Evolutionary conservation across 2,113 vertebrate genomes (phyloP).

Genomic region (Prietella phreatophila): DNA sequence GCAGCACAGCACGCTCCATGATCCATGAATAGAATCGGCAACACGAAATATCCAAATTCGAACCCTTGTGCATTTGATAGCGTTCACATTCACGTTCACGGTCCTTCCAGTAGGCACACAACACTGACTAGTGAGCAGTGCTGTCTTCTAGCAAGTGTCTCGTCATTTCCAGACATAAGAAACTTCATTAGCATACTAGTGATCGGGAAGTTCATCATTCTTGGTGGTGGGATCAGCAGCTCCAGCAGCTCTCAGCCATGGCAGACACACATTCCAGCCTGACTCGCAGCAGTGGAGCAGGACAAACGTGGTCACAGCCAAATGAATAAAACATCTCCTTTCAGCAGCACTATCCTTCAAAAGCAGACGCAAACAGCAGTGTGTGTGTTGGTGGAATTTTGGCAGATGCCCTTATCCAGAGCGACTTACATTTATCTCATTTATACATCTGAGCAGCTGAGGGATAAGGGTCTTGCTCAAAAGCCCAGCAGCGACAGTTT

Average conservation of each 20-base stretch:
- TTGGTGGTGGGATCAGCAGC: conserved; percentile 26
- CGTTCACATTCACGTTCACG: not conserved
- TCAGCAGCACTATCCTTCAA: conserved; percentile 1
- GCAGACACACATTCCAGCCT: conserved; percentile 22
- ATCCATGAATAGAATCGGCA: conserved; percentile 3
- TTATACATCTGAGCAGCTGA: no score
- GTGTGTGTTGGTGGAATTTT: no score
- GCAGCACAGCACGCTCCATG: not conserved
- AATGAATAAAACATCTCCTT: conserved; percentile 45
- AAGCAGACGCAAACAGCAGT: not conserved
- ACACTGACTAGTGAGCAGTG: not conserved
- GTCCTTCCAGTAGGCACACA: not conserved
- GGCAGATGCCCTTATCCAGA: no score
- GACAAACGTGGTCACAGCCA: conserved; percentile 25
- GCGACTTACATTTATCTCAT: no score
- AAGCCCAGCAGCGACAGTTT: no score
- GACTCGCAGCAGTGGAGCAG: conserved; percentile 29
- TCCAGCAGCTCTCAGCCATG: conserved; percentile 18
- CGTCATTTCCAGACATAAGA: not conserved
- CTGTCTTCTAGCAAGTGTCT: not conserved
- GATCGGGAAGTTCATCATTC: conserved; percentile 22
- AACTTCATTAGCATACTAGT: conserved; percentile 22
- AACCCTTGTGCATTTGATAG: not conserved
- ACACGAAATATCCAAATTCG: not conserved
- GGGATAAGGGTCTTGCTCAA: no score